phyloP scores from a whole-genome alignment of 2,797 vertebrate species.

The Rhinoraja longicauda region DNA sequence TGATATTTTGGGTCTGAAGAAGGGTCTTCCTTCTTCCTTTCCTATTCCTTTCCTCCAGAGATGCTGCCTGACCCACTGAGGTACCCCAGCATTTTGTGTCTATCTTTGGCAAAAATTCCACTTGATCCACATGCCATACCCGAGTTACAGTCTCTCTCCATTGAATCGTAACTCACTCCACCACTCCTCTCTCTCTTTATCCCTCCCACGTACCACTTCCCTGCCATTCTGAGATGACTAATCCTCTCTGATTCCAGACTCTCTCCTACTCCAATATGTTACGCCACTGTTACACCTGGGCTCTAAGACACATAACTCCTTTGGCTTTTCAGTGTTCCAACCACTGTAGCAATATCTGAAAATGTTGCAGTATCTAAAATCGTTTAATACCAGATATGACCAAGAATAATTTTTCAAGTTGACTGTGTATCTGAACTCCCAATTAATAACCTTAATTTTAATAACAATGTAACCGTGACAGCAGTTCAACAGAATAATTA shows the following conservation, averaged over 20 bases:
- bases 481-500: neutral
- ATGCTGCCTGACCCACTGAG: too few relatives aligned
- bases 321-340: neutral
- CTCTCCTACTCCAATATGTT: neutral
- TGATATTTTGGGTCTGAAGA: too few relatives aligned
- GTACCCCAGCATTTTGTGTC: too few relatives aligned
- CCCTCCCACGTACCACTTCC: neutral
- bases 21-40: too few relatives aligned
- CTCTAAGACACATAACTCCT: neutral
- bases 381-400: neutral
- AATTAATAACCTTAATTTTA: conserved; percentile 10
- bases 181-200: too few relatives aligned
- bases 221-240: neutral
- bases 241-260: neutral
- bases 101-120: neutral
- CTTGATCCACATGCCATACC: neutral
- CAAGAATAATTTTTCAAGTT: neutral
- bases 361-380: neutral
- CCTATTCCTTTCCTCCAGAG: too few relatives aligned
- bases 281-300: neutral
- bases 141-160: neutral
- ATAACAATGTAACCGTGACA: neutral
- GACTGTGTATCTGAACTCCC: neutral
- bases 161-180: neutral
- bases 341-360: neutral